phyloP scores from a whole-genome alignment of 2,888 invertebrate species.

The Luffia ferchaultella region DNA sequence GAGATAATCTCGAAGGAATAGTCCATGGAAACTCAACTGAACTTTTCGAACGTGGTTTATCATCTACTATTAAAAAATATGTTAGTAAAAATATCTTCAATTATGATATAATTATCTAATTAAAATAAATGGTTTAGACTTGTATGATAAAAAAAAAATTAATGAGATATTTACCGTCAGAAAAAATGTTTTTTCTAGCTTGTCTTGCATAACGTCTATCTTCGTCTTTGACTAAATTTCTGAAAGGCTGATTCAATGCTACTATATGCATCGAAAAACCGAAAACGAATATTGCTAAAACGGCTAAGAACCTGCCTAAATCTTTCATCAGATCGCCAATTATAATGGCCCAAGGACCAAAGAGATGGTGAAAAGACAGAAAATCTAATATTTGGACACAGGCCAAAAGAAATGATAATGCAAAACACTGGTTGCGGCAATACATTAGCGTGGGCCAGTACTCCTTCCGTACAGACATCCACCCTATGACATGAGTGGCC shows the following conservation, averaged over 20 bases:
- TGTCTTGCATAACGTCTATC: constrained; percentile 66
- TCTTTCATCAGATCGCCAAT: constrained; percentile 96
- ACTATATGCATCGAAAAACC: constrained; percentile 98
- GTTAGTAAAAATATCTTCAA: constrained; percentile 1
- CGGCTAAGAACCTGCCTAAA: constrained; percentile 95
- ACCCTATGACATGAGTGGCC: constrained; percentile 85
- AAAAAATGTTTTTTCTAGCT: constrained; percentile 67
- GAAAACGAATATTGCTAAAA: constrained; percentile 96
- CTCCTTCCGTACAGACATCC: constrained; percentile 71
- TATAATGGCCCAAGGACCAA: constrained; percentile 99
- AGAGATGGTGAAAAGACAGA: constrained; percentile 97
- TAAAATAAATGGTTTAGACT: neutral
- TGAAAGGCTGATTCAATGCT: constrained; percentile 94
- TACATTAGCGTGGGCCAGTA: constrained; percentile 91
- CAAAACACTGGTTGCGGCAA: constrained; percentile 96
- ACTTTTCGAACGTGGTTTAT: constrained; percentile 49
- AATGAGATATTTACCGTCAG: constrained; percentile 73
- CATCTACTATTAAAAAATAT: constrained; percentile 28
- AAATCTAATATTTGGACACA: constrained; percentile 98
- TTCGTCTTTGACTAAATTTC: constrained; percentile 71
- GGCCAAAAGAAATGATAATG: constrained; percentile 91
- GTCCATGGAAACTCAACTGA: constrained; percentile 42
- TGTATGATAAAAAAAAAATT: constrained; percentile 7
- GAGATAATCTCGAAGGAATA: constrained; percentile 22
- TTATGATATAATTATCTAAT: neutral